phyloP scores from a whole-genome alignment of 2,113 vertebrate genomes.

The Oxygymnocypris stewartii region DNA sequence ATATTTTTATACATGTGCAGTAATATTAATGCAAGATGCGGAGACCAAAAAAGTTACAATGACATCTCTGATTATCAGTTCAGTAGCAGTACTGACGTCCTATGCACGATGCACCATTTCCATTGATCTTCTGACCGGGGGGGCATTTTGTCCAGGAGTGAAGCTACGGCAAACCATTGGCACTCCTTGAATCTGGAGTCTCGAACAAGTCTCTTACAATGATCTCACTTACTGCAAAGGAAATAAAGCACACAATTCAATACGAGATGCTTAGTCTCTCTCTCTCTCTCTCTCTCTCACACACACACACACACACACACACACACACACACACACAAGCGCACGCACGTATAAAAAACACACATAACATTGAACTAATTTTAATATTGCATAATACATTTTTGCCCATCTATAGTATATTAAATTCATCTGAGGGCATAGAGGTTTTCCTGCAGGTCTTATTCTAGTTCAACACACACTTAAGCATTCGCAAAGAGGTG shows the following conservation, averaged over 20 bases:
- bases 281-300: neutral
- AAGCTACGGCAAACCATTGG: slow-evolving; percentile 14
- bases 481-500: neutral
- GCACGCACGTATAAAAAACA: too few species aligned
- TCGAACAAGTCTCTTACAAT: slow-evolving; percentile 58
- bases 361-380: too few species aligned
- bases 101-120: neutral
- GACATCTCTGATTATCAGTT: neutral
- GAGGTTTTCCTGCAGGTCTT: neutral
- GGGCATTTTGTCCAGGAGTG: neutral
- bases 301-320: too few species aligned
- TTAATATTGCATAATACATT: too few species aligned
- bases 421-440: neutral
- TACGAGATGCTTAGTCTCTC: neutral
- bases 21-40: neutral
- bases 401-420: neutral
- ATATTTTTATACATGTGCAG: neutral
- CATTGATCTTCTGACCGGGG: neutral
- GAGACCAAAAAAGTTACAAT: neutral
- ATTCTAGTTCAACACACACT: too few species aligned
- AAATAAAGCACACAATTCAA: neutral
- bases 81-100: neutral
- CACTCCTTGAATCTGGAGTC: slow-evolving; percentile 47
- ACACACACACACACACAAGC: too few species aligned
- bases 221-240: neutral